These are phyloP conservation scores for Troides aeacus DNA, from an alignment of 2,888 invertebrate species.

Conservation along the genomic window DNA sequence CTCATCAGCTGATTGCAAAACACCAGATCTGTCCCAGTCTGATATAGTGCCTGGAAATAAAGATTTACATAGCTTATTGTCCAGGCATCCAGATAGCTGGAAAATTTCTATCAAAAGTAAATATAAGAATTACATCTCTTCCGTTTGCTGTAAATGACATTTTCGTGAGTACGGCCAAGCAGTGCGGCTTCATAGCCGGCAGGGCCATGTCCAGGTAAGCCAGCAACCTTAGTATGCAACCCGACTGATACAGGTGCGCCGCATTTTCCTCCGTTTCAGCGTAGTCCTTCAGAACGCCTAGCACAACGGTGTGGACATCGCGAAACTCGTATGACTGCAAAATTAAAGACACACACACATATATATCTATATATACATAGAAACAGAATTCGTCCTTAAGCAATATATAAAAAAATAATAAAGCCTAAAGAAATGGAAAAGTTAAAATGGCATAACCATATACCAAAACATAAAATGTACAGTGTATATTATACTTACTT, in stretches of 20 bases:
- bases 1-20: slow-evolving; percentile 69
- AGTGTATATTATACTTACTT: slow-evolving; percentile 50
- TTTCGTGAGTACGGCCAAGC: slow-evolving; percentile 67
- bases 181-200: slow-evolving; percentile 68
- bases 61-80: background rate
- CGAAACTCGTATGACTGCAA: slow-evolving; percentile 70
- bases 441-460: too few relatives aligned
- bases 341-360: background rate
- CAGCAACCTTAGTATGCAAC: slow-evolving; percentile 64
- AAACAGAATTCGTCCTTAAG: too few relatives aligned
- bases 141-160: slow-evolving; percentile 67
- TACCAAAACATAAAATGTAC: background rate
- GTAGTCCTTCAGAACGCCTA: slow-evolving; percentile 64
- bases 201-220: slow-evolving; percentile 71
- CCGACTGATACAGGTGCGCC: slow-evolving; percentile 62
- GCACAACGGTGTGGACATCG: slow-evolving; percentile 64
- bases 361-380: too few relatives aligned
- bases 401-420: too few relatives aligned
- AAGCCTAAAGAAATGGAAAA: too few relatives aligned
- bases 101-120: background rate
- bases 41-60: slow-evolving; percentile 56
- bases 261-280: slow-evolving; percentile 70
- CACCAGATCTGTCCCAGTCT: slow-evolving; percentile 66
- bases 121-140: slow-evolving; percentile 49
- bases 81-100: background rate